Percentiles rank a stretch among this genome's conserved stretches.
Evolutionary conservation across 2,888 invertebrate species (phyloP).

Genomic region (Liposcelis brunnea): DNA sequence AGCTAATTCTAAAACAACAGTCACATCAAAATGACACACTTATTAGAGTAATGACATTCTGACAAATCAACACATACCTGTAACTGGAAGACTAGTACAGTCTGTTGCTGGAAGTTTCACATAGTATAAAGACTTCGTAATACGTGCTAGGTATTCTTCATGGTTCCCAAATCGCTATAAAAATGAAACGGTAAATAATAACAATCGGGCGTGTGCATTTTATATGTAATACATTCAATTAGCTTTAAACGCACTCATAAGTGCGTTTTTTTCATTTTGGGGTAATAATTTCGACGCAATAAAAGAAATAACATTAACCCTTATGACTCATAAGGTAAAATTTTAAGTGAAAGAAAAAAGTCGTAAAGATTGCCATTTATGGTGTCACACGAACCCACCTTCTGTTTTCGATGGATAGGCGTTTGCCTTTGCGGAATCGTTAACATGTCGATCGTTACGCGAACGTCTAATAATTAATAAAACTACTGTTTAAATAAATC

Average conservation of each 20-base stretch:
- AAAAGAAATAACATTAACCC: neutral
- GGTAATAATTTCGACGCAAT: neutral
- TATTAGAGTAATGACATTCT: neutral
- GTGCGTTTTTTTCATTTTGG: neutral
- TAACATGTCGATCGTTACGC: neutral
- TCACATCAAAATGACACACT: neutral
- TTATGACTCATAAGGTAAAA: neutral
- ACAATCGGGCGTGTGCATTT: neutral
- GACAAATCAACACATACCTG: constrained; percentile 52
- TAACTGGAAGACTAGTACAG: constrained; percentile 56
- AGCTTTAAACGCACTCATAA: neutral
- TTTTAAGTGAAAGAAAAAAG: neutral
- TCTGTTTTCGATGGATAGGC: constrained; percentile 25
- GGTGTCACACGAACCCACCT: constrained; percentile 78
- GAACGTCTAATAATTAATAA: constrained; percentile 22
- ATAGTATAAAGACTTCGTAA: constrained; percentile 79
- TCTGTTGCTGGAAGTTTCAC: constrained; percentile 56
- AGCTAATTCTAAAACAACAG: constrained; percentile 46
- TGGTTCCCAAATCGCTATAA: constrained; percentile 49
- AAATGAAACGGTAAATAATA: constrained; percentile 12
- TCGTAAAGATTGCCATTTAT: constrained; percentile 49
- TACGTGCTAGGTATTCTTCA: constrained; percentile 59
- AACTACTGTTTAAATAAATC: constrained; percentile 46
- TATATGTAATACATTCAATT: neutral
- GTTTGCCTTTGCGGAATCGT: neutral